Base-by-base conservation (phyloP, 2,888 invertebrate species). In the Meteorus colon region DNA sequence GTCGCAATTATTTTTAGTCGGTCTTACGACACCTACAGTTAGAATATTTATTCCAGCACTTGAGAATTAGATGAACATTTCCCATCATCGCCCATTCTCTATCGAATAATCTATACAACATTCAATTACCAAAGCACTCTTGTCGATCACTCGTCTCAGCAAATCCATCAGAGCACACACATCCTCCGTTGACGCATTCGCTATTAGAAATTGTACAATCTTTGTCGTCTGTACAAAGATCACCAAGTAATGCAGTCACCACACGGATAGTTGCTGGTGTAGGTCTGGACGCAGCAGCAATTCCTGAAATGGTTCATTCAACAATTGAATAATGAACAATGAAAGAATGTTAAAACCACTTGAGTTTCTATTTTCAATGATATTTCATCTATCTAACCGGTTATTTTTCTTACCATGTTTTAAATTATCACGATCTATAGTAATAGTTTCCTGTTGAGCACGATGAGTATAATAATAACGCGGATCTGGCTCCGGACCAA, bases 131-230 rank as follows among this genome's bases (percentile, higher is more conserved):
- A 81, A 93, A 91, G 87, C 94, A 95, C 81, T 93, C 92, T 84
- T 93, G 93, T 75, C 94, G 91, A 86, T 94, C 93, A 68, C 92
- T 90, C 41, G 93, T 92, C 83, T 93, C 92, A 16, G 92, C 91
- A 87, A 91, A 93, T 41, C 94, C 94, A 6, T 93, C 92, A 66
- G 92, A 91, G 86, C 97, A 97, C 71, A 93, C 92, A 85, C 96
- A 96, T 14, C 95, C 94, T 0, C 95, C 95, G 72, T 92, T 91
- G 0, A 93, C 91, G 88, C 96, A 96, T 78, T 92, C 91, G 77
- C 95, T 95, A 84, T 95, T 93, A 6, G 93, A 92, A 69, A 95
- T 94, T 29, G 91, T 88, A 88, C 95, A 95, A 86, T 94, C 94
- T 37, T 91, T 90, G 85, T 93, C 92, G 78, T 93, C 93, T 19